Evolutionary conservation across 2,888 invertebrate species (phyloP).

Genomic region (Lamellibrachia satsuma): DNA sequence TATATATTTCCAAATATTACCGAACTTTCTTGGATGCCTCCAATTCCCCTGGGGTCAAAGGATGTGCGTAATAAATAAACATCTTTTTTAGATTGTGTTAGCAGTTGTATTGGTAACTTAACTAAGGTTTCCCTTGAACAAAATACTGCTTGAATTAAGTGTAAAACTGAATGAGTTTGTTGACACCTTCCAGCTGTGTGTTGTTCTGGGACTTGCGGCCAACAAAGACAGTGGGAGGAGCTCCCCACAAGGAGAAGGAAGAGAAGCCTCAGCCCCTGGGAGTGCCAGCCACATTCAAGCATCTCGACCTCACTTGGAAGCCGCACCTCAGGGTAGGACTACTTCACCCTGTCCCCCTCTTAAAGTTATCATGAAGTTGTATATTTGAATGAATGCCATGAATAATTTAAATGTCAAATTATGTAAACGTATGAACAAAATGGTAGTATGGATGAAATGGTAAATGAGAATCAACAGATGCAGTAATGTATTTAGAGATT

Average conservation of each 20-base stretch:
- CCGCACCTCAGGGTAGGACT: conserved; percentile 58
- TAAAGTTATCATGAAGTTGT: neutral
- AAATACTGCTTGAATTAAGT: neutral
- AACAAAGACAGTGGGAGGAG: conserved; percentile 45
- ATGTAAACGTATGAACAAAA: neutral
- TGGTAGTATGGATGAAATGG: too few species aligned
- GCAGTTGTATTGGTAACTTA: too few species aligned
- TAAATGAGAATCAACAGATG: too few species aligned
- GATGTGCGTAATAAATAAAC: too few species aligned
- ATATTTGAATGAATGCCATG: neutral
- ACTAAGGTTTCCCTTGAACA: neutral
- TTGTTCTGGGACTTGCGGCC: conserved; percentile 64
- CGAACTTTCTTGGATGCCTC: too few species aligned
- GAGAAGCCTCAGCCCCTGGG: conserved; percentile 53
- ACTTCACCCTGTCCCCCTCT: neutral
- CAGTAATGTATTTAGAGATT: too few species aligned
- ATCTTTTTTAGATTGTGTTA: too few species aligned
- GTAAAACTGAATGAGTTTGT: neutral
- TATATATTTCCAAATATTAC: too few species aligned
- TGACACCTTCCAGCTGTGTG: conserved; percentile 49
- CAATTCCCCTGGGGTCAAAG: too few species aligned
- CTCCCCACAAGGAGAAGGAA: conserved; percentile 43
- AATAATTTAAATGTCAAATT: neutral
- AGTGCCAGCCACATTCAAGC: conserved; percentile 62
- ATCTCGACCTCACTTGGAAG: conserved; percentile 65